phyloP scores from a whole-genome alignment of 2,797 vertebrate species.

The Channallabes apus region DNA sequence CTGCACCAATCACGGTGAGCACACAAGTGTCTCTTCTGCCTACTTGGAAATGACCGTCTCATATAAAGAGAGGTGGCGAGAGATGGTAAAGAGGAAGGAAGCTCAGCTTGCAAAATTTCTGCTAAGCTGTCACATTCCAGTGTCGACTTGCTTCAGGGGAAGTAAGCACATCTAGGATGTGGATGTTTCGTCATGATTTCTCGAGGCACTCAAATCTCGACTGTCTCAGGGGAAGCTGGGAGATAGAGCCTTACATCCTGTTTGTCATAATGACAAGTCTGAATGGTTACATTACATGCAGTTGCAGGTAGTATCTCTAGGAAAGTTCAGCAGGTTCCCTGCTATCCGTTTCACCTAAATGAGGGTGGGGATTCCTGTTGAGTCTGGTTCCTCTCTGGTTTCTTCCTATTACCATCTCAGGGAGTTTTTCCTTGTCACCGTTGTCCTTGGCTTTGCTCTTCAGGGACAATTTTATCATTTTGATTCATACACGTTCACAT shows the following conservation, averaged over 20 bases:
- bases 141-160: background rate
- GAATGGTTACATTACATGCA: background rate
- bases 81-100: conserved; percentile 70
- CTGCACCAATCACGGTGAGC: conserved; percentile 61
- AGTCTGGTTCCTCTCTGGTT: too few species aligned
- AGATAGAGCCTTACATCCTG: background rate
- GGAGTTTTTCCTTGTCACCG: too few species aligned
- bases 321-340: conserved; percentile 1
- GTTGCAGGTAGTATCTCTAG: background rate
- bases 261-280: background rate
- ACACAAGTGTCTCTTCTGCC: conserved; percentile 66
- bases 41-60: conserved; percentile 59
- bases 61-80: too few species aligned
- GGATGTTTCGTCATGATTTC: background rate
- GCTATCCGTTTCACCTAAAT: too few species aligned
- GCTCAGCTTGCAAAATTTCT: conserved; percentile 35
- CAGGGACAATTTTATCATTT: too few species aligned
- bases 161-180: background rate
- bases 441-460: too few species aligned
- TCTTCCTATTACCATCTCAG: too few species aligned
- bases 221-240: background rate
- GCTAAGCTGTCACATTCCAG: conserved; percentile 42
- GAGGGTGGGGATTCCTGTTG: too few species aligned
- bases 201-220: background rate
- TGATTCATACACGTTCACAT: too few species aligned